Evolutionary conservation across 2,888 invertebrate genomes (phyloP).

Genomic region (Tholera decimalis): DNA sequence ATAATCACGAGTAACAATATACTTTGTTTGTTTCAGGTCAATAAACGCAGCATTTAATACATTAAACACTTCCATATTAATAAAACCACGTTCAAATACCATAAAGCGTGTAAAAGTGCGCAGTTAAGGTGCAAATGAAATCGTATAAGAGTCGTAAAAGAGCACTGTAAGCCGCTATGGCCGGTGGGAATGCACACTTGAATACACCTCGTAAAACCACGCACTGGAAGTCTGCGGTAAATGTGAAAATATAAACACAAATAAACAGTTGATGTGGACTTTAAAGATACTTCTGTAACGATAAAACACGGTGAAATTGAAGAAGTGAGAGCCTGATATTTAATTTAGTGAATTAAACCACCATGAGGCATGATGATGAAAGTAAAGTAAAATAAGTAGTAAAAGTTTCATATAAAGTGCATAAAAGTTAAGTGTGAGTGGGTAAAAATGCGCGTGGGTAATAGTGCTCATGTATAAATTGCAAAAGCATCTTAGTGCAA

Average conservation of each 20-base stretch:
- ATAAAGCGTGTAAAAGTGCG: constrained; percentile 34
- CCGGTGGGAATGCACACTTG: constrained; percentile 19
- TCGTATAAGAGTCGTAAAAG: constrained; percentile 41
- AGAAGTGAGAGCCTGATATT: not conserved
- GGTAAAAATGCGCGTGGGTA: not conserved
- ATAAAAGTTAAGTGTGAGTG: not conserved
- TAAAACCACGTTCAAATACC: constrained; percentile 28
- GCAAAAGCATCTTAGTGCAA: not conserved
- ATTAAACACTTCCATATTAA: constrained; percentile 17
- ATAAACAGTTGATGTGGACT: constrained; percentile 9
- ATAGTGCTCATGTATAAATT: not conserved
- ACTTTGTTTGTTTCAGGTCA: constrained; percentile 57
- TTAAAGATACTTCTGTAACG: constrained; percentile 6
- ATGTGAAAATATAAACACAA: constrained; percentile 2
- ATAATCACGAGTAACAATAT: constrained; percentile 25
- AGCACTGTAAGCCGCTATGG: constrained; percentile 30
- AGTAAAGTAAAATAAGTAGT: not conserved
- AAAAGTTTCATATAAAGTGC: not conserved
- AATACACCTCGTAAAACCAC: constrained; percentile 21
- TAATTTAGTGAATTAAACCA: constrained; percentile 2
- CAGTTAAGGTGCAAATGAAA: constrained; percentile 57
- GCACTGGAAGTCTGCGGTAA: not conserved
- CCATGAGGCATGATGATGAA: not conserved
- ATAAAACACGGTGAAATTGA: not conserved
- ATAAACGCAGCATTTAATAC: constrained; percentile 21